Percentiles rank a stretch among this genome's conserved stretches.
phyloP scores from a whole-genome alignment of 2,113 vertebrate species.

The Amphilophus citrinellus region DNA sequence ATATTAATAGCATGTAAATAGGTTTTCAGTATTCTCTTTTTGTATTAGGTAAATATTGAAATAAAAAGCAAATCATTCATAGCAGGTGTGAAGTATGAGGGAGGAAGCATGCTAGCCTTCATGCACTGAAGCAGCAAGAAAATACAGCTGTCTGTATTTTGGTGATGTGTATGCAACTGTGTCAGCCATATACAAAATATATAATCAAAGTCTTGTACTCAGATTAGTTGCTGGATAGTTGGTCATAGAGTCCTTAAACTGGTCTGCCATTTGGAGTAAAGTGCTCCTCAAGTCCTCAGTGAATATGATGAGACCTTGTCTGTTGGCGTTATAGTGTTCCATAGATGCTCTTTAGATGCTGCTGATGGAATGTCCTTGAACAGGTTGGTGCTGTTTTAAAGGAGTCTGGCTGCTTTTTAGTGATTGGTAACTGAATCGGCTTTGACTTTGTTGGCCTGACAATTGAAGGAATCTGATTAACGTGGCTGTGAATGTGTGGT shows the following conservation, averaged over 20 bases:
- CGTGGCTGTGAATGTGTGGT: no score
- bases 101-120: not conserved
- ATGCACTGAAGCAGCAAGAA: not conserved
- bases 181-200: not conserved
- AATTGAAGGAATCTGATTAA: no score
- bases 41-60: not conserved
- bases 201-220: not conserved
- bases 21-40: not conserved
- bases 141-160: not conserved
- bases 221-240: not conserved
- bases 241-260: not conserved
- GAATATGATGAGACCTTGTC: not conserved
- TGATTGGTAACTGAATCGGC: no score
- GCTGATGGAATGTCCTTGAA: no score
- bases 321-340: no score
- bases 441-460: no score
- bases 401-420: no score
- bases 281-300: constrained; percentile 40
- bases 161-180: not conserved
- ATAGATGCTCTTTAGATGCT: no score
- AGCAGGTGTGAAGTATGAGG: not conserved
- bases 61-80: not conserved
- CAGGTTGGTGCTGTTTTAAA: no score
- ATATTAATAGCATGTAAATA: not conserved
- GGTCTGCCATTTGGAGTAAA: no score